Evolutionary conservation across 2,113 vertebrate genomes (phyloP).

Genomic region (Etheostoma cragini): DNA sequence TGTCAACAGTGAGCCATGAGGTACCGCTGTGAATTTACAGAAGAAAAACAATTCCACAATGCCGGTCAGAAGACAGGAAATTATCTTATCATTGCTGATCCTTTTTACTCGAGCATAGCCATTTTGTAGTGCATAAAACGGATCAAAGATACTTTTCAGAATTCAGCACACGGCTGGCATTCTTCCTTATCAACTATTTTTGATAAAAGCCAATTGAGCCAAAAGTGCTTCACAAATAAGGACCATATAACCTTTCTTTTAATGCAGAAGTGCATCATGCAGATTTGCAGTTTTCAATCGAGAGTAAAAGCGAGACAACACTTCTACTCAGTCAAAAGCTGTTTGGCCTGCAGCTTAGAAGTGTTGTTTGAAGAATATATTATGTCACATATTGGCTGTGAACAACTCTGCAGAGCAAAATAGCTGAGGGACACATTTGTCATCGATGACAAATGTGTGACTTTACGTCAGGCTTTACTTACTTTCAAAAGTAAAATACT

Average conservation of each 20-base stretch:
- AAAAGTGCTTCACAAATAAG: background rate
- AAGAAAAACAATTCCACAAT: background rate
- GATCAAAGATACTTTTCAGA: background rate
- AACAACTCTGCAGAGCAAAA: background rate
- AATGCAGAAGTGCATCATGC: background rate
- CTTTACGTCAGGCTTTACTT: no score
- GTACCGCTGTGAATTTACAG: background rate
- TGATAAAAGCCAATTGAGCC: background rate
- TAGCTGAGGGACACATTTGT: background rate
- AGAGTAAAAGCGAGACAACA: background rate
- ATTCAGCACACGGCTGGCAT: rapidly evolving
- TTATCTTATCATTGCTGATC: background rate
- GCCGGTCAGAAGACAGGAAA: background rate
- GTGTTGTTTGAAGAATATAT: background rate
- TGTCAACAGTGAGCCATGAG: background rate
- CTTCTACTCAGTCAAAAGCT: background rate
- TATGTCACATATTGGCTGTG: background rate
- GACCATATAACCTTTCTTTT: background rate
- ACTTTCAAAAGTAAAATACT: no score
- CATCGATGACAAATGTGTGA: background rate
- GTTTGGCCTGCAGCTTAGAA: background rate
- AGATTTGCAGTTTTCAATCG: conserved; percentile 6
- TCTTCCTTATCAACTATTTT: background rate
- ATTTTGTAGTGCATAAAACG: background rate
- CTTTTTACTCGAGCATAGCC: background rate